Evolutionary conservation across 2,113 vertebrate genomes (phyloP).

Genomic region (Zapornia atra): DNA sequence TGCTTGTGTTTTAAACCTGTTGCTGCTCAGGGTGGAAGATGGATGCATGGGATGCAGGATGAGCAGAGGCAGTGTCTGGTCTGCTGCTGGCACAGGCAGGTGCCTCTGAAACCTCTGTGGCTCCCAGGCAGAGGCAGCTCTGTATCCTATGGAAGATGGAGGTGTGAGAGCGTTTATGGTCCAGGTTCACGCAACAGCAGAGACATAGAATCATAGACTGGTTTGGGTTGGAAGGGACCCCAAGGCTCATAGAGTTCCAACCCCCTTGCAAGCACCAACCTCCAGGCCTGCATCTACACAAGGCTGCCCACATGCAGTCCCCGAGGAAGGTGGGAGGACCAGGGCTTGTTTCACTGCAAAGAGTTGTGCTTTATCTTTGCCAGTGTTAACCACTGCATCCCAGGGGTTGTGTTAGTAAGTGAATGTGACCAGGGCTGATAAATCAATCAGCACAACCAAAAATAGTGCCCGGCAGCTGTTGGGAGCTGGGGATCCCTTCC

Average conservation of each 20-base stretch:
- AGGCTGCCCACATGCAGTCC: neutral
- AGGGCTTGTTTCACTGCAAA: neutral
- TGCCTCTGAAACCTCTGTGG: neutral
- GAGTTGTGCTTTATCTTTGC: neutral
- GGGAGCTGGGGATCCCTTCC: slow-evolving; percentile 32
- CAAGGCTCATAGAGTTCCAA: too few species aligned
- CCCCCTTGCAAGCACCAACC: too few species aligned
- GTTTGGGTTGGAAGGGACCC: too few species aligned
- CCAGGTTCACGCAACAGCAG: neutral
- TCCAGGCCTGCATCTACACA: too few species aligned
- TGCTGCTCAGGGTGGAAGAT: neutral
- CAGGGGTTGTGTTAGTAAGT: neutral
- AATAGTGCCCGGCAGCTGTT: neutral
- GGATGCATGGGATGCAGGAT: neutral
- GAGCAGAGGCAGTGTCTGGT: neutral
- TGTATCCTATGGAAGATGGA: neutral
- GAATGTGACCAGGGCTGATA: neutral
- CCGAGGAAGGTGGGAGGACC: neutral
- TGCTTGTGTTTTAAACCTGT: neutral
- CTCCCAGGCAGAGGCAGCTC: neutral
- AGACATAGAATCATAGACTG: neutral
- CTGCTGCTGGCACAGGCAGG: neutral
- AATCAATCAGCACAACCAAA: slow-evolving; percentile 45
- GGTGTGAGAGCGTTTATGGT: neutral
- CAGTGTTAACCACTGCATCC: neutral